A percentile compares a stretch with the other conserved stretches of the same genome.
Evolutionary conservation across 2,888 invertebrate species (phyloP).

Genomic region (Papilio gigon): DNA sequence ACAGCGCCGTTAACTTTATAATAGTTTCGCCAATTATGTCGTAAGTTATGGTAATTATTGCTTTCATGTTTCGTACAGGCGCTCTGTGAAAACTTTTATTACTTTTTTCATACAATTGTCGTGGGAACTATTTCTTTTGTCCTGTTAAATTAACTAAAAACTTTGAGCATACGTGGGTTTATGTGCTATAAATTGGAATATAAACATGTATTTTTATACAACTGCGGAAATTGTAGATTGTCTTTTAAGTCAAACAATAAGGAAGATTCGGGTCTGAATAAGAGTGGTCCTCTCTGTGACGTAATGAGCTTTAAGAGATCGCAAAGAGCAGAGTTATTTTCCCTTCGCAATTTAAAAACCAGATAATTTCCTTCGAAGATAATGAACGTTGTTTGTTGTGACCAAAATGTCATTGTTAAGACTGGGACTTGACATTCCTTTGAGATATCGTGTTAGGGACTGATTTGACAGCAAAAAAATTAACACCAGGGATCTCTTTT

Average conservation of each 20-base stretch:
- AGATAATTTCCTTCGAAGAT: constrained; percentile 50
- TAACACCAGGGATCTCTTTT: neutral
- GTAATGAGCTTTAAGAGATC: constrained; percentile 55
- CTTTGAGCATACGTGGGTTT: neutral
- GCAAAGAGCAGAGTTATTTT: constrained; percentile 44
- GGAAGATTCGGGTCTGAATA: constrained; percentile 22
- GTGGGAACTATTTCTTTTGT: constrained; percentile 22
- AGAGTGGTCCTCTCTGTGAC: constrained; percentile 43
- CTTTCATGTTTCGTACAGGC: constrained; percentile 52
- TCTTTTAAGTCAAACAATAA: constrained; percentile 32
- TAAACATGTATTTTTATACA: neutral
- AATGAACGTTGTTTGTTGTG: constrained; percentile 49
- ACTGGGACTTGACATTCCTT: constrained; percentile 37
- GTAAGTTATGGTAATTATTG: constrained; percentile 50
- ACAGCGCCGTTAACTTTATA: constrained; percentile 49
- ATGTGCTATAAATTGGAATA: neutral
- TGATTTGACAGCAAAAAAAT: constrained; percentile 17
- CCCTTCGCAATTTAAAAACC: constrained; percentile 50
- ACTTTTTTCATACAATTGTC: constrained; percentile 4
- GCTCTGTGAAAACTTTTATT: constrained; percentile 40
- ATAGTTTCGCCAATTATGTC: constrained; percentile 47
- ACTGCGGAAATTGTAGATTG: constrained; percentile 11
- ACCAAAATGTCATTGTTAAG: constrained; percentile 45
- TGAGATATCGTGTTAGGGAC: constrained; percentile 32
- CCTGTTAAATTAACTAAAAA: neutral